Evolutionary conservation across 2,113 vertebrate genomes (phyloP).

Genomic region (Cavia aperea): DNA sequence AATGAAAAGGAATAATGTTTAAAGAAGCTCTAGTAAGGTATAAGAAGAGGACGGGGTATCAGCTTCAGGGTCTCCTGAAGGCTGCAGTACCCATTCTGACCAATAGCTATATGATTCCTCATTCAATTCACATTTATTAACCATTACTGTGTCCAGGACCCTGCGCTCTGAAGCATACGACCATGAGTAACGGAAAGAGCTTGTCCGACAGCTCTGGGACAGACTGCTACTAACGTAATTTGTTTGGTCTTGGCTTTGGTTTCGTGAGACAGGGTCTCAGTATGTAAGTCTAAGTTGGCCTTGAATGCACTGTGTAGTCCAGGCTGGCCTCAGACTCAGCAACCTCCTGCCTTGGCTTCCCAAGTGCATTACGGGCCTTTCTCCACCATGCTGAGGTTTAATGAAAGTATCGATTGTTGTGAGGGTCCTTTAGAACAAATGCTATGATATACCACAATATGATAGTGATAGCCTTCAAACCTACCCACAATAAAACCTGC

Average conservation of each 20-base stretch:
- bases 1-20: background rate
- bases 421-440: background rate
- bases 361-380: background rate
- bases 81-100: background rate
- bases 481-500: background rate
- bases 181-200: background rate
- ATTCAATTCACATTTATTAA: too few species aligned
- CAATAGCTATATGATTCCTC: accelerated
- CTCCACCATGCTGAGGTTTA: background rate
- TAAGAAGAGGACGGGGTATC: background rate
- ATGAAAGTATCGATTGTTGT: background rate
- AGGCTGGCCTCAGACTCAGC: background rate
- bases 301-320: background rate
- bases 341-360: background rate
- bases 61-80: background rate
- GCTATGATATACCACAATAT: background rate
- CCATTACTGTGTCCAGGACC: accelerated
- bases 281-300: background rate
- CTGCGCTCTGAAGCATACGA: background rate
- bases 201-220: background rate
- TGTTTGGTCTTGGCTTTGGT: background rate
- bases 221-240: background rate
- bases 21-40: background rate
- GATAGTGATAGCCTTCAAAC: background rate
- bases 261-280: background rate